These are phyloP conservation scores for Benitochromis conjunctus DNA, from an alignment of 2,113 vertebrate genomes.

Conservation along the genomic window DNA sequence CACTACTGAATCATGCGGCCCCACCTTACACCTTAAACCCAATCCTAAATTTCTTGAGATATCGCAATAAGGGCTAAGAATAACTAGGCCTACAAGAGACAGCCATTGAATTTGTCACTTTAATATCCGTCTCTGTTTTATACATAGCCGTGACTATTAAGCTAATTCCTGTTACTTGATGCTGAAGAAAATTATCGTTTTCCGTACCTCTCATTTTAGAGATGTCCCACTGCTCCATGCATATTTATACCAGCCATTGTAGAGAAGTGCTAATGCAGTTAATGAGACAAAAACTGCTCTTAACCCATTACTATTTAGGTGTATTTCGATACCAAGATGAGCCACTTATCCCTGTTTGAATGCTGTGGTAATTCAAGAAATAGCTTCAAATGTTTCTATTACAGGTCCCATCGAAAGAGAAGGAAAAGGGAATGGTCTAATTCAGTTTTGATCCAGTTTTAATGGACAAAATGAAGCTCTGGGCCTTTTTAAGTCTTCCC, in stretches of 20 bases:
- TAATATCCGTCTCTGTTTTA: background rate
- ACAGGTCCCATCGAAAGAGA: conserved; percentile 41
- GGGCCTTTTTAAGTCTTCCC: background rate
- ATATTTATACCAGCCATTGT: conserved; percentile 70
- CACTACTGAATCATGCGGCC: background rate
- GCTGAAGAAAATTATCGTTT: conserved; percentile 15
- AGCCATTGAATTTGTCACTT: background rate
- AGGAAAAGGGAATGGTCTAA: background rate
- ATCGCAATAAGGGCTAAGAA: background rate
- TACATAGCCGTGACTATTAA: background rate
- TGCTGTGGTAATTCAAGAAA: conserved; percentile 43
- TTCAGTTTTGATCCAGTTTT: background rate
- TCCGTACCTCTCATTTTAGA: conserved; percentile 60
- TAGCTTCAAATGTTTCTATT: conserved; percentile 62
- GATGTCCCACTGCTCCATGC: conserved; percentile 53
- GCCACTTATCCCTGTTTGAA: conserved; percentile 74
- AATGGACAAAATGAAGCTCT: background rate
- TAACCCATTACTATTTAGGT: conserved; percentile 66
- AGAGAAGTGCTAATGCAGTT: conserved; percentile 72
- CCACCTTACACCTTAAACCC: background rate
- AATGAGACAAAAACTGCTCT: conserved; percentile 72
- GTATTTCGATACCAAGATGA: conserved; percentile 69
- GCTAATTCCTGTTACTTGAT: background rate
- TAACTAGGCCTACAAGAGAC: background rate
- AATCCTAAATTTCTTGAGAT: background rate